These are phyloP conservation scores for Engystomops pustulosus DNA, from an alignment of 2,113 vertebrate species.

Conservation along the genomic window DNA sequence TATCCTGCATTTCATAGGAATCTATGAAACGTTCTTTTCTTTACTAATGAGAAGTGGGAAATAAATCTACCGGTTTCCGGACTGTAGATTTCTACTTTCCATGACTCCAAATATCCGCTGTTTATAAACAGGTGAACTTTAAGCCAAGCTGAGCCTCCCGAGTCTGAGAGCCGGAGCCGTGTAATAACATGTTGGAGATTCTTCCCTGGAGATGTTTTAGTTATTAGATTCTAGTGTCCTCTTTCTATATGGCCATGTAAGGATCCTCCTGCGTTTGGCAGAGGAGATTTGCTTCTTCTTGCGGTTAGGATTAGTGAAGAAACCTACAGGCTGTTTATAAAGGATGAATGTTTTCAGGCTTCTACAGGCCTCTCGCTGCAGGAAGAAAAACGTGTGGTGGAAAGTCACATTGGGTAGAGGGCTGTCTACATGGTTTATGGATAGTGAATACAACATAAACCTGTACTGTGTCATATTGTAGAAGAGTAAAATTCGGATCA, in stretches of 20 bases:
- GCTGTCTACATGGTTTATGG: neutral
- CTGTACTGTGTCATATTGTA: neutral
- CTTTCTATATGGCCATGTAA: slow-evolving; percentile 41
- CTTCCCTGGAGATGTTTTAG: slow-evolving; percentile 16
- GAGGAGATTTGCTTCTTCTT: neutral
- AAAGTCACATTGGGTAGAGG: neutral
- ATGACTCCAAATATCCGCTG: neutral
- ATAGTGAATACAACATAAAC: neutral
- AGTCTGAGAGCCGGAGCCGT: neutral
- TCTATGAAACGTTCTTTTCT: no score
- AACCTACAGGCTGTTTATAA: slow-evolving; percentile 41
- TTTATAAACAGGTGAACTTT: neutral
- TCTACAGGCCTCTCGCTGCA: neutral
- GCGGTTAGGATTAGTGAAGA: slow-evolving; percentile 40
- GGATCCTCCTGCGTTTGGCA: slow-evolving; percentile 39
- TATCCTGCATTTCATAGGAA: no score
- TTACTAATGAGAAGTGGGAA: no score
- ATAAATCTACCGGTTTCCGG: no score
- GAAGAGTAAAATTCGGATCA: neutral
- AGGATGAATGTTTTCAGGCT: slow-evolving; percentile 14
- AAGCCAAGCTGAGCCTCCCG: neutral
- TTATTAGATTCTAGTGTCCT: slow-evolving; percentile 10
- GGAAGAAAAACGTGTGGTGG: neutral
- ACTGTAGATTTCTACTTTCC: neutral
- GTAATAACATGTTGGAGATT: slow-evolving; percentile 2